These are phyloP conservation scores for Corynorhinus townsendii DNA, from an alignment of 2,113 vertebrate genomes.

Conservation along the genomic window DNA sequence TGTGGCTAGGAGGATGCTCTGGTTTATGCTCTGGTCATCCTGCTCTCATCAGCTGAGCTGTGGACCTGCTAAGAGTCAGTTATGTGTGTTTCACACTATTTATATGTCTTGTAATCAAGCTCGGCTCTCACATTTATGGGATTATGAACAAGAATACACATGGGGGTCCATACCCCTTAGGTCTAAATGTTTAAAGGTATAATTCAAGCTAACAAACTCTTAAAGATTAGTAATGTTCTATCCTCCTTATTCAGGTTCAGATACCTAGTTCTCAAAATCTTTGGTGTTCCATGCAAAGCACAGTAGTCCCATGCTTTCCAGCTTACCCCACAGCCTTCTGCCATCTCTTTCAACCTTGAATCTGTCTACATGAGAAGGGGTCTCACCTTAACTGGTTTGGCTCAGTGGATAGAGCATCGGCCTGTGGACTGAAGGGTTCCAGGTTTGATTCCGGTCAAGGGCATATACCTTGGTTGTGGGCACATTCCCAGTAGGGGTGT, in stretches of 20 bases:
- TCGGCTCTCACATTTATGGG: background rate
- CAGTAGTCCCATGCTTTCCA: background rate
- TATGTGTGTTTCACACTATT: background rate
- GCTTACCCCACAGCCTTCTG: background rate
- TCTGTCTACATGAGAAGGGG: background rate
- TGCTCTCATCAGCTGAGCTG: background rate
- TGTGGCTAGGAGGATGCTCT: background rate
- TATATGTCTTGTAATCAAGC: background rate
- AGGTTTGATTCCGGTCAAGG: too few relatives aligned
- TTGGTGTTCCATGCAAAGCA: background rate
- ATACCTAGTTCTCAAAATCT: background rate
- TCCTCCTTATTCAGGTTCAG: background rate
- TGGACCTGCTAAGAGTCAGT: background rate
- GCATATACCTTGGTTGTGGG: too few relatives aligned
- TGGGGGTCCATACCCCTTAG: background rate
- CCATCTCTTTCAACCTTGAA: background rate
- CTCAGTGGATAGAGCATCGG: too few relatives aligned
- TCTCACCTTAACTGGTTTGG: background rate
- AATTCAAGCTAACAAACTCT: background rate
- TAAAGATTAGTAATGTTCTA: background rate
- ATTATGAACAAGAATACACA: background rate
- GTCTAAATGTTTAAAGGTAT: constrained; percentile 18
- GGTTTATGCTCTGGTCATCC: background rate
- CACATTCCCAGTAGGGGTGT: too few relatives aligned
- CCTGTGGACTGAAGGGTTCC: too few relatives aligned